phyloP scores from a whole-genome alignment of 2,888 invertebrate genomes.

The Venusia cambrica region DNA sequence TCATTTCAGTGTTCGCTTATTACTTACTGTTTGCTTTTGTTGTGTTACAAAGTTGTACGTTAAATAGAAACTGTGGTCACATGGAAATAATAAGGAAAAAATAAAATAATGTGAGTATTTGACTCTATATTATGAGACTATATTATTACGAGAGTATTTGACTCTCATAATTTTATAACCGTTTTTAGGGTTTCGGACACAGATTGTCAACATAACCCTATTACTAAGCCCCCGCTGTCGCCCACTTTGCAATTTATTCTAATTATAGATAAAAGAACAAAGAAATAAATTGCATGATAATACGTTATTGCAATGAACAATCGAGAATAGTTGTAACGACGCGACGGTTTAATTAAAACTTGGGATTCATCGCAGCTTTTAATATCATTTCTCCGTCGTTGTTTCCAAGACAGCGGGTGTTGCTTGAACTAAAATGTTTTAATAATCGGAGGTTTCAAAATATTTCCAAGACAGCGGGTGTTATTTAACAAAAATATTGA shows the following conservation, averaged over 20 bases:
- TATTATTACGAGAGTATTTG: too few species aligned
- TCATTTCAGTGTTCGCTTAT: constrained; percentile 32
- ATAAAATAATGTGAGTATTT: too few species aligned
- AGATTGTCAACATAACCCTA: too few species aligned
- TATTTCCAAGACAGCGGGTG: too few species aligned
- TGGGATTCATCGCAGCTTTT: constrained; percentile 51
- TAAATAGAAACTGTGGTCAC: too few species aligned
- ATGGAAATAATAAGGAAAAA: not conserved
- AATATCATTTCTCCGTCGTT: constrained; percentile 46
- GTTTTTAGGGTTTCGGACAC: too few species aligned
- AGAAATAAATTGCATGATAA: not conserved
- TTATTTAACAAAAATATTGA: too few species aligned
- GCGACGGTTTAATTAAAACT: constrained; percentile 60
- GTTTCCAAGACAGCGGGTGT: constrained; percentile 36
- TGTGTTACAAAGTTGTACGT: constrained; percentile 11
- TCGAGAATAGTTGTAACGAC: constrained; percentile 16
- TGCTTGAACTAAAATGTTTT: constrained; percentile 3
- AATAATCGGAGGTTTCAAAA: constrained; percentile 1
- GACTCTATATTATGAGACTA: too few species aligned
- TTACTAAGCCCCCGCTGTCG: too few species aligned
- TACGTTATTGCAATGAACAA: constrained; percentile 11
- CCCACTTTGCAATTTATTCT: too few species aligned
- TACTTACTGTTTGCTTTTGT: constrained; percentile 21
- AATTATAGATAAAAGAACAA: too few species aligned
- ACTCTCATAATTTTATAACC: too few species aligned